phyloP scores from a whole-genome alignment of 2,797 vertebrate genomes.

The Esox masquinongy region DNA sequence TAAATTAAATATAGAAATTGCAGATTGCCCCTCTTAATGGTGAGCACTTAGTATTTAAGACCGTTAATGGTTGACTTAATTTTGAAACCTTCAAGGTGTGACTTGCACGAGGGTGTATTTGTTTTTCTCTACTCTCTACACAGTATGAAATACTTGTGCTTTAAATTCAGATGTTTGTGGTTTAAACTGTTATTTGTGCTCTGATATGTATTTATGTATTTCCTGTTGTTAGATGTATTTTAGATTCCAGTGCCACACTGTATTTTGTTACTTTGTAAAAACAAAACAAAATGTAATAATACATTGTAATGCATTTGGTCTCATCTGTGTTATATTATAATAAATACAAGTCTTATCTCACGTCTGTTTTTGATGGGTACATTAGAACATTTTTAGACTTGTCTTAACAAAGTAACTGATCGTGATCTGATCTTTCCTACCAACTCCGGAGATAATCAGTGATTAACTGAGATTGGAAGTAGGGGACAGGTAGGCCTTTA shows the following conservation, averaged over 20 bases:
- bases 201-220: background rate
- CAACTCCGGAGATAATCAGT: background rate
- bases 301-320: background rate
- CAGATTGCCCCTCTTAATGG: too few species aligned
- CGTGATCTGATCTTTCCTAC: background rate
- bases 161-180: background rate
- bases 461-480: too few species aligned
- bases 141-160: background rate
- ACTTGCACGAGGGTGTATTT: background rate
- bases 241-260: conserved; percentile 43
- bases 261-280: conserved; percentile 37
- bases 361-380: background rate
- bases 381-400: background rate
- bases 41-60: background rate
- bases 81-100: background rate
- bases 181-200: background rate
- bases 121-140: background rate
- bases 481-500: too few species aligned
- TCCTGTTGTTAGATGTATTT: conserved; percentile 6
- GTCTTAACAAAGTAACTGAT: background rate
- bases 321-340: background rate
- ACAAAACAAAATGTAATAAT: conserved; percentile 55
- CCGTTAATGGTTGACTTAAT: background rate
- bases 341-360: background rate
- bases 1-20: too few species aligned